Conservation (phyloP, 2,113 vertebrate genomes). For the Maylandia zebra region DNA sequence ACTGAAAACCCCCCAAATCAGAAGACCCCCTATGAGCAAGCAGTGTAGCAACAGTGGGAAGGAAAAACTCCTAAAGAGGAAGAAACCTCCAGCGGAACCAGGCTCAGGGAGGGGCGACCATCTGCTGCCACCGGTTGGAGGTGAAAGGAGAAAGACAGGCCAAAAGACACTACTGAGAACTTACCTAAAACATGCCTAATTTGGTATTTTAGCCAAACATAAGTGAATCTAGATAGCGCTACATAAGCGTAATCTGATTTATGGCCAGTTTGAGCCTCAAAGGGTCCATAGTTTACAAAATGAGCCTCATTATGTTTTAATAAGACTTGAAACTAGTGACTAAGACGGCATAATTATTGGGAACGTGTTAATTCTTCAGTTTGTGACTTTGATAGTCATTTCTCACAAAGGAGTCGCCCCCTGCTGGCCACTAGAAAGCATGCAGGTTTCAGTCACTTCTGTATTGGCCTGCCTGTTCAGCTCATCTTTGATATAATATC, state of each 20-base stretch:
- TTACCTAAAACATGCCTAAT: background rate
- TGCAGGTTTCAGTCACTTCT: background rate
- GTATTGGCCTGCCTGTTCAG: background rate
- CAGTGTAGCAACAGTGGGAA: background rate
- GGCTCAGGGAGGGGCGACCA: background rate
- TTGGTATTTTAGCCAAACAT: background rate
- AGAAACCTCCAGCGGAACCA: background rate
- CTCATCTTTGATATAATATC: background rate
- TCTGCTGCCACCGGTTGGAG: background rate
- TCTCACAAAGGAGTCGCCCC: background rate
- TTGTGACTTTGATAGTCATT: background rate
- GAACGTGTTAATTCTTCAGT: background rate
- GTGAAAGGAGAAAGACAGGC: background rate
- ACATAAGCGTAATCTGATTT: background rate
- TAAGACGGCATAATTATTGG: background rate
- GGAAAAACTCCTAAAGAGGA: background rate
- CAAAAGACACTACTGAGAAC: background rate
- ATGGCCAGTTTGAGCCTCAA: background rate
- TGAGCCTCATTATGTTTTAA: background rate
- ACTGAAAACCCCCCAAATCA: background rate
- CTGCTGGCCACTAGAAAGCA: background rate
- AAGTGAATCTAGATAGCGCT: background rate
- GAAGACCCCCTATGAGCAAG: background rate
- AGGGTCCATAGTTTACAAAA: background rate
- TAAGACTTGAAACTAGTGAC: background rate